A percentile compares a stretch with the other conserved stretches of the same genome.
These are phyloP conservation scores for Natator depressus DNA, from an alignment of 2,113 vertebrate genomes.

Conservation along the genomic window DNA sequence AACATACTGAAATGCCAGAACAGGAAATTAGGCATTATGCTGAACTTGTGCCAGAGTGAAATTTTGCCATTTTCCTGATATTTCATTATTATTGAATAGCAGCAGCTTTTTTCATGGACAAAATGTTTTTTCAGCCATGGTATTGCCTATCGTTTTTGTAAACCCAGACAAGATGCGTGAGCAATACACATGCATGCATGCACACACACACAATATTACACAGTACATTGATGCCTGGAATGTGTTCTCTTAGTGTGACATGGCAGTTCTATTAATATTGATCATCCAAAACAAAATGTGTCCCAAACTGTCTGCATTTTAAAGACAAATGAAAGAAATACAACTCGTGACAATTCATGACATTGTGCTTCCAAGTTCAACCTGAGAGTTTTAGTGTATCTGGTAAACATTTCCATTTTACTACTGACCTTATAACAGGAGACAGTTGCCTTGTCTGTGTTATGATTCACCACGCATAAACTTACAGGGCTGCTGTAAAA, in stretches of 20 bases:
- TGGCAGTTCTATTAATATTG: not conserved
- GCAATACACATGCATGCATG: no score
- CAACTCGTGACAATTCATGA: no score
- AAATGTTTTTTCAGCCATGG: not conserved
- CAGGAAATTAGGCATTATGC: not conserved
- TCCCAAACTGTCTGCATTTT: not conserved
- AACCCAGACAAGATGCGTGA: not conserved
- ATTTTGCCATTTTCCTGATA: not conserved
- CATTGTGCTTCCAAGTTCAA: not conserved
- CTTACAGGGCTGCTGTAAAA: conserved; percentile 32
- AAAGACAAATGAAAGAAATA: not conserved
- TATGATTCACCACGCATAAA: conserved; percentile 39
- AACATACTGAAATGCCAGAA: not conserved
- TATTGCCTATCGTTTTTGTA: not conserved
- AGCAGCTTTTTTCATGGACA: not conserved
- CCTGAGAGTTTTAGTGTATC: not conserved
- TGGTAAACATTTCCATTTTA: not conserved
- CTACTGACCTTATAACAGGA: not conserved
- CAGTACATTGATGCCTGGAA: not conserved
- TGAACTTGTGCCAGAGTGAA: not conserved
- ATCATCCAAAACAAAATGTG: not conserved
- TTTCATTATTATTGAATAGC: not conserved
- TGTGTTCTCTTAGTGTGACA: not conserved
- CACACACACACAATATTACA: not conserved
- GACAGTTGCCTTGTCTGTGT: not conserved